phyloP scores from a whole-genome alignment of 2,113 vertebrate species.

The Cepphus grylle region DNA sequence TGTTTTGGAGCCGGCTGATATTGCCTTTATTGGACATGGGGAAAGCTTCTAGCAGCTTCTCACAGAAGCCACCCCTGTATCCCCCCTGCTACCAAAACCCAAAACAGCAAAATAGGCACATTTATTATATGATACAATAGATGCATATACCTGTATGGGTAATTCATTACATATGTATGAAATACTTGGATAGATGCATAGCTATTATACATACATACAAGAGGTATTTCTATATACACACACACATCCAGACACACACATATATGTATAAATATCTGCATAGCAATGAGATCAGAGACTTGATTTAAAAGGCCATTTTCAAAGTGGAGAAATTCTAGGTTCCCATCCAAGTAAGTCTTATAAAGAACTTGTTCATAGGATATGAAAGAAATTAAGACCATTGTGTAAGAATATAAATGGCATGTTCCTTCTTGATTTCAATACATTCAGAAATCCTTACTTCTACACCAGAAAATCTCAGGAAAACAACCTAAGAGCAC shows the following conservation, averaged over 20 bases:
- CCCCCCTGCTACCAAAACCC: neutral
- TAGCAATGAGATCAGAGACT: neutral
- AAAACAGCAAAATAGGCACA: neutral
- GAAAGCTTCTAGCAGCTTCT: neutral
- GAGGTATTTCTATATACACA: neutral
- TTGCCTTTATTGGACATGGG: neutral
- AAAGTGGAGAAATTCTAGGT: neutral
- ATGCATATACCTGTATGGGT: neutral
- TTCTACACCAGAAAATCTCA: neutral
- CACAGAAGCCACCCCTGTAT: neutral
- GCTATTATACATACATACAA: neutral
- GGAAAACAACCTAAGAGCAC: neutral
- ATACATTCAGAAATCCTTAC: neutral
- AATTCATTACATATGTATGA: neutral
- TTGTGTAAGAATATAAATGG: neutral
- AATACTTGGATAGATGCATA: neutral
- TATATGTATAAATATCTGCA: neutral
- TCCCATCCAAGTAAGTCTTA: neutral
- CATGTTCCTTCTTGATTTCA: neutral
- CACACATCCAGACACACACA: neutral
- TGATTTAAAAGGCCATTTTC: neutral
- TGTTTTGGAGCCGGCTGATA: neutral
- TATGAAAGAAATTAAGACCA: neutral
- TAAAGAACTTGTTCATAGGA: neutral
- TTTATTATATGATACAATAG: neutral